Base-by-base conservation (phyloP, 2,797 vertebrate genomes). In the Falco cherrug region DNA sequence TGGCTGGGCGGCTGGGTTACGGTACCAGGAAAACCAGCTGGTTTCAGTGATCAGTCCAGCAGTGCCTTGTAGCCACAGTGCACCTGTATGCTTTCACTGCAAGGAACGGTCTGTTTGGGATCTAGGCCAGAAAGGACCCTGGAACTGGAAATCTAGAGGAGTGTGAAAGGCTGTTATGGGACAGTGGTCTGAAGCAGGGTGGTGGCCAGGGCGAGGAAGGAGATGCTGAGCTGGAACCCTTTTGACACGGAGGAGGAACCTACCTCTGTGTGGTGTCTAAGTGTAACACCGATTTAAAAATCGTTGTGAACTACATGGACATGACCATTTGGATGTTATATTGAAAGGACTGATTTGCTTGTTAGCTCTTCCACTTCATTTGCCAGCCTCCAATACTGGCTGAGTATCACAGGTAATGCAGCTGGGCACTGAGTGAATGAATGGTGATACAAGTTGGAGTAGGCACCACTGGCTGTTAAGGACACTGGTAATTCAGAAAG, bases 271-370 rank as follows among this genome's bases (percentile, higher is more conserved):
- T 43, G 48, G 39, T 74, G 54, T 43, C 24, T 37, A 11, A 33
- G 43, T 3, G 17, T 61, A 68, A 61, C 29, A 15, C 18, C 22
- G 22, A n/a, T 39, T 25, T 20, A 33, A 51, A 70, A 70, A 53
- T 8, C 1, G 1, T 1, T 37, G 48, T 53, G 63, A 68, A 2
- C 18, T 17, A 45, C 37, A 15, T 22, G 47, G 33, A 43, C 0
- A 0, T 3, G 1, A 19, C 15, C 37, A 12, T 57, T 43, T 35
- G 25, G 14, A 9, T 33, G 13, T 60, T 77, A 15, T 22, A 4
- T 13, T 29, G 19, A 63, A 35, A 45, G 37, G 21, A 39, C 2
- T 35, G 16, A 29, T 82, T 78, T 90, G 35, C 20, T 86, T 51
- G 28, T 28, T 33, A 73, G 16, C 31, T 89, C 26, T 73, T 79